Evolutionary conservation across 2,113 vertebrate genomes (phyloP), one percentile per base, ranked within the genome.

Genomic region (Bubalus kerabau): DNA sequence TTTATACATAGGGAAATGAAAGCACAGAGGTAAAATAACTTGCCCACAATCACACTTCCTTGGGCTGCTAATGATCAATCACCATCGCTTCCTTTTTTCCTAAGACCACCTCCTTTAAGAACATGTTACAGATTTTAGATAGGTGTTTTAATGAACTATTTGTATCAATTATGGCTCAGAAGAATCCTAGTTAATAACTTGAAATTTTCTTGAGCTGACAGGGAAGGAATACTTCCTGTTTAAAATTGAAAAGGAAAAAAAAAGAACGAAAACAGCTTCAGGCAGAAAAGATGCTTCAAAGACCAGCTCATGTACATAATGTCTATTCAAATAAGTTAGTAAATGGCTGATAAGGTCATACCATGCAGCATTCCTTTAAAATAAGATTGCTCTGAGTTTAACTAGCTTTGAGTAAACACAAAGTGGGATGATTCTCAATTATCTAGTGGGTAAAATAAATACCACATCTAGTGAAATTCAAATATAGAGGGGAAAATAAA

Each of bases 391-490:
- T 84, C 21, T 87, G 67, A 87, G 24, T 85, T 80, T 84, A 78
- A 21, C 46, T 92, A 64, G 19, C 32, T 94, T 32, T 87, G 60
- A 90, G 71, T 90, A 90, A 84, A 90, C 24, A 81, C 16, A 83
- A 59, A 71, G 32, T 46, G 5, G 8, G 14, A 78, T 32, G 36
- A 52, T 46, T 62, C 15, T 82, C 16, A 89, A 52, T 64, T 88
- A 40, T 85, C 28, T 83, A 52, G 21, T 87, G 57, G 92, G 88
- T 94, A 95, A 90, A 96, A 78, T 74, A 93, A 95, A 91, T 89
- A 23, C 2, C 83, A 43, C 3, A 60, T 95, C 21, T 28, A 64
- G 15, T 50, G 56, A 71, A 92, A 94, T 95, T 87, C 7, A 95
- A 95, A 94, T 23, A 57, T 26, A 74, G 56, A 90, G 40, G 7